Percentiles rank a stretch among this genome's conserved stretches.
These are phyloP conservation scores for Ricordea florida DNA, from an alignment of 92 coral and sea anemone genomes.

Conservation along the genomic window DNA sequence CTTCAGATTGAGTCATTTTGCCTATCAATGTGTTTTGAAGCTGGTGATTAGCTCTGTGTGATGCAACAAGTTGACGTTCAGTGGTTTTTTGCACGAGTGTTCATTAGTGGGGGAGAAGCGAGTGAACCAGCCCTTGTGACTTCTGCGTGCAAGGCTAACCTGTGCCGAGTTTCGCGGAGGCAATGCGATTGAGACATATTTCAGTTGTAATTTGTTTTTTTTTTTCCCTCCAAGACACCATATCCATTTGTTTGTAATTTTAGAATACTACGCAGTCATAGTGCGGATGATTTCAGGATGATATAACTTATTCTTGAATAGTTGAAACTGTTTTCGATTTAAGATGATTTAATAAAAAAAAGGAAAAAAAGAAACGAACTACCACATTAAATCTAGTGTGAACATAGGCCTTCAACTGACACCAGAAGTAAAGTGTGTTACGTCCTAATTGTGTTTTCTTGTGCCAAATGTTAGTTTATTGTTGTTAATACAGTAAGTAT, in stretches of 20 bases:
- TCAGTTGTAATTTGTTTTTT: not conserved
- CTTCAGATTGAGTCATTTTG: not conserved
- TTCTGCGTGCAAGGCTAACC: not conserved
- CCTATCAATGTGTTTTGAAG: not conserved
- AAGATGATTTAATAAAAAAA: not conserved
- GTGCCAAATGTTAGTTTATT: not conserved
- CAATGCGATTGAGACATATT: not conserved
- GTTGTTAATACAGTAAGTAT: not conserved
- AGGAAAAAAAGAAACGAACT: not conserved
- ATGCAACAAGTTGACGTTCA: not conserved
- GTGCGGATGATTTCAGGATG: not conserved
- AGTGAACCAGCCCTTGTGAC: not conserved
- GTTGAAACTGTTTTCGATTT: not conserved
- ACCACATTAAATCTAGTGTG: not conserved
- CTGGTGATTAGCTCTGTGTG: not conserved
- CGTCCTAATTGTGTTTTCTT: not conserved
- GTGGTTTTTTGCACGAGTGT: not conserved
- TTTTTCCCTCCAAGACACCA: not conserved
- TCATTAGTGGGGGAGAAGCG: not conserved
- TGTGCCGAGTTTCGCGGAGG: not conserved
- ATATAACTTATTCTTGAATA: not conserved
- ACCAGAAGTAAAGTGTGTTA: not conserved
- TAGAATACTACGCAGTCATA: not conserved
- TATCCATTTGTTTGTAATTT: not conserved
- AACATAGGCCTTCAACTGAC: not conserved